Base-by-base conservation (phyloP, 2,888 invertebrate species). In the Lasioglossum pauxillum region DNA sequence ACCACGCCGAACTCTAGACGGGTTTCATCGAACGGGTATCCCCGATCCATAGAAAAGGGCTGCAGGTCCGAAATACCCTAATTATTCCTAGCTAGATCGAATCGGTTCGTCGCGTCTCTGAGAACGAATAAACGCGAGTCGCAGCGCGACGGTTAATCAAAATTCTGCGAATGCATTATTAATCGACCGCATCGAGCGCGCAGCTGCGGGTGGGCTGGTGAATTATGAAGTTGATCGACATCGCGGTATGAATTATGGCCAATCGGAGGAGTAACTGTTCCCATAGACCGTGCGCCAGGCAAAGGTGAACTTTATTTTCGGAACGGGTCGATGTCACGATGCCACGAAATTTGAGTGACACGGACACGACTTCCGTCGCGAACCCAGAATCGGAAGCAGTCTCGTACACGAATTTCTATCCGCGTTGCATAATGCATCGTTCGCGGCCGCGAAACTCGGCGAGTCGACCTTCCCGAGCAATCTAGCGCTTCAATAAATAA, bases 261-360 rank as follows among this genome's bases (percentile, higher is more conserved):
- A 71, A 75, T 71, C 84, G 49, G 64, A n/a, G 27, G 14, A 31
- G 31, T 5, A 76, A 7, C 27, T 23, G 53, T 74, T 73, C 74
- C 41, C 38, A 16, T 44, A 60, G 23, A 60, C 23, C 27, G 44
- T 14, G 46, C 27, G 44, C 19, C 16, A 2, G 46, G 23, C 57
- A 79, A 85, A 85, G 85, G 84, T 85, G 75, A 41, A n/a, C 72
- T 35, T 38, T 85, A 85, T 85, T 85, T 85, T 53, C 75, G 84
- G 53, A 75, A 74, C 73, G 23, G 49, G 23, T n/a, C 41, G 46
- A n/a, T 57, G 57, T 57, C 12, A 12, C n/a, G 57, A 57, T 41
- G 38, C 31, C 38, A 16, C 46, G 38, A 60, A 69, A 44, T 27
- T 64, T 78, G 64, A 78, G 16, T 38, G 84, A 78, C 75, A 72